Conservation (phyloP, 2,888 invertebrate genomes). For the Notodonta dromedarius region DNA sequence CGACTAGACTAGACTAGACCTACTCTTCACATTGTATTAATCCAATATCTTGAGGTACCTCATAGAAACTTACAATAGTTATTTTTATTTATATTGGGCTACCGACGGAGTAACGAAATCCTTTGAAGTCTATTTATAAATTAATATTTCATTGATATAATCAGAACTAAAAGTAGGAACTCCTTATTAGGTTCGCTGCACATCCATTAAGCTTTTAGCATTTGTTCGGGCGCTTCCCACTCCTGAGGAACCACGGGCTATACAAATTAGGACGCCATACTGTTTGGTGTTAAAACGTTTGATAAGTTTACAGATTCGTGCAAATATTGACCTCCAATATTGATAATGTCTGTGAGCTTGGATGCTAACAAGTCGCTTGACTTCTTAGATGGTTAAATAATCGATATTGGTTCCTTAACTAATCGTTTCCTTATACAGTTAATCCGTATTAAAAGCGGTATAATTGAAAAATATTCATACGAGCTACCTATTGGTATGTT, state of each 20-base stretch:
- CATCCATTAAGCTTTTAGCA: slow-evolving; percentile 17
- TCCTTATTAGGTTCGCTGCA: not conserved
- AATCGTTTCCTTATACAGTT: slow-evolving; percentile 45
- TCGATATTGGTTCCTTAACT: slow-evolving; percentile 43
- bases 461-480: not conserved
- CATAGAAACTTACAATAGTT: too few relatives aligned
- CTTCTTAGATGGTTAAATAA: slow-evolving; percentile 54
- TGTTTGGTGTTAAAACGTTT: slow-evolving; percentile 78
- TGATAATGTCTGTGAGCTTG: slow-evolving; percentile 68
- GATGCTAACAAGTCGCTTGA: slow-evolving; percentile 61
- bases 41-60: too few relatives aligned
- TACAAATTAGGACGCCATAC: slow-evolving; percentile 60
- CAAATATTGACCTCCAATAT: slow-evolving; percentile 72
- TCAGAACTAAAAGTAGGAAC: not conserved
- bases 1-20: too few relatives aligned
- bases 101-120: not conserved
- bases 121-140: not conserved
- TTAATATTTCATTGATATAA: slow-evolving; percentile 1
- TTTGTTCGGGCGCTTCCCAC: slow-evolving; percentile 14
- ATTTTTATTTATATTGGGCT: too few relatives aligned
- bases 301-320: slow-evolving; percentile 72
- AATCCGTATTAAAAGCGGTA: not conserved
- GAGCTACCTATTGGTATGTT: too few relatives aligned
- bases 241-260: slow-evolving; percentile 39
- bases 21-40: too few relatives aligned